Base-by-base conservation (phyloP, 1,140 invertebrate species). In the Lordiphosa stackelbergi region DNA sequence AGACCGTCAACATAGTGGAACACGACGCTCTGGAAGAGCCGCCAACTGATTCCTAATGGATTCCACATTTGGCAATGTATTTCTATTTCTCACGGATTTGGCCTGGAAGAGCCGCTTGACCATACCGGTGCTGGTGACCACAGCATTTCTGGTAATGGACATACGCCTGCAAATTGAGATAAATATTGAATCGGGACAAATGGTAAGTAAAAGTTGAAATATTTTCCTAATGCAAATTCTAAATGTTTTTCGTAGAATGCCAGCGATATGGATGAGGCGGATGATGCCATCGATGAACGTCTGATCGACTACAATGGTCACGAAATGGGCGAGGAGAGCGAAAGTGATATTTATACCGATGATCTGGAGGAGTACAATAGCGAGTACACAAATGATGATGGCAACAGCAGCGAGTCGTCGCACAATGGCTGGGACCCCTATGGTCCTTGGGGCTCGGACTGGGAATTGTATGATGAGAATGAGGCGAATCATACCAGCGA, bases 121-220 rank as follows among this genome's bases (percentile, higher is more conserved):
- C 12, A 83, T 90, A 46, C 89, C 89, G 4, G 66, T 90, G 8
- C 59, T 90, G 12, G 88, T 90, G 13, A 88, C 88, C 5, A 87
- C 89, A 35, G 87, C 85, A 16, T 90, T 90, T 63, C 85, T 90
- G 60, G 84, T 88, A 0, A 87, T 90, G 65, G 89, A 90, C 56
- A 88, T 90, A 8, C 81, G 89, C 13, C 85, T 90, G 69, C 89
- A 90, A 60, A 87, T 90, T 9, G 89, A 90, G 63, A 89, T 90
- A 16, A 89, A 89, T 42, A 87, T 90, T 42, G 88, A 90, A 37
- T 73, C 87, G n/a, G 86, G 85, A 1, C 87, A 85, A 46, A 62
- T 88, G 53, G 71, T 87, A 53, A 8, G 66, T 2, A 4, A 3
- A 19, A 19, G 19, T 0, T 19, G 3, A 3, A 3, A 19, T 3